Conservation (phyloP, 2,797 vertebrate species). For the Odontamblyopus rebecca region DNA sequence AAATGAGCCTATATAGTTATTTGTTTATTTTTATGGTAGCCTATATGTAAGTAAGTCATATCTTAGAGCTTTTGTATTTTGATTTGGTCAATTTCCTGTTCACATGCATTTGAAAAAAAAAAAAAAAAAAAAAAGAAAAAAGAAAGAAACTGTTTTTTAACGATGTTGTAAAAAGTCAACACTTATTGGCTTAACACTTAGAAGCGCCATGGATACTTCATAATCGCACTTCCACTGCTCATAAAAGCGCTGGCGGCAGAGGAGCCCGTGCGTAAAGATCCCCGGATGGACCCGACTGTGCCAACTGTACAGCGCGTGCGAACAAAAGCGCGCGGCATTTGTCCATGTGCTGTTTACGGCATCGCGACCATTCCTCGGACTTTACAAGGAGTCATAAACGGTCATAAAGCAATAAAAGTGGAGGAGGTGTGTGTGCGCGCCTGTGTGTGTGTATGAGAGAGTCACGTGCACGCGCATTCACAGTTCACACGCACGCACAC, state of each 20-base stretch:
- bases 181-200: neutral
- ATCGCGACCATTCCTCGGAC: conserved; percentile 61
- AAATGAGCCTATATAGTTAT: neutral
- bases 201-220: conserved; percentile 14
- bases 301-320: conserved; percentile 33
- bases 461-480: conserved; percentile 26
- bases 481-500: conserved; percentile 23
- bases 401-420: conserved; percentile 73
- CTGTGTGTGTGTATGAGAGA: no score
- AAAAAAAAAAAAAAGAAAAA: no score
- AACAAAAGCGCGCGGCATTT: conserved; percentile 44
- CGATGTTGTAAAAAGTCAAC: neutral
- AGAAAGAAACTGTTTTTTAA: no score
- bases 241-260: conserved; percentile 5
- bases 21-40: neutral
- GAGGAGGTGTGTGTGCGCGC: conserved; percentile 13
- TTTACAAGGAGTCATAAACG: conserved; percentile 74
- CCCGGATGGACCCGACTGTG: conserved; percentile 23
- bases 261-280: neutral
- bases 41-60: neutral
- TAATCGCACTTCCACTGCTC: conserved; percentile 25
- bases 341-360: conserved; percentile 65
- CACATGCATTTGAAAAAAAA: neutral
- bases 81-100: neutral
- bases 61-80: neutral